Percentiles rank a stretch among this genome's conserved stretches.
phyloP scores from a whole-genome alignment of 2,888 invertebrate species.

The Drosophila birchii region DNA sequence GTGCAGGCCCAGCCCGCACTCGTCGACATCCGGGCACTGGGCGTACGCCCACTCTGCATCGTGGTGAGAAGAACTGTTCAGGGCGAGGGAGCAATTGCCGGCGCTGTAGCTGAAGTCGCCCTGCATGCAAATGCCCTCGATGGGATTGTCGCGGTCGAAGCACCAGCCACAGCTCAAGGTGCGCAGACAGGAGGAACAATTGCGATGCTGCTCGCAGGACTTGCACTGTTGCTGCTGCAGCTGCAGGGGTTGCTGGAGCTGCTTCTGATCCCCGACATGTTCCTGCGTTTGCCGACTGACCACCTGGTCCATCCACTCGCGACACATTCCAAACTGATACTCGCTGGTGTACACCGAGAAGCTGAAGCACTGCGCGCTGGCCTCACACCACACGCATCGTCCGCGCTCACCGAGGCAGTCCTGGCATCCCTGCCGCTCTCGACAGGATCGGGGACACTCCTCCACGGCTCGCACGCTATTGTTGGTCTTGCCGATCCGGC shows the following conservation, averaged over 20 bases:
- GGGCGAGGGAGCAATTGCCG: slow-evolving; percentile 88
- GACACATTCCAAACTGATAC: slow-evolving; percentile 96
- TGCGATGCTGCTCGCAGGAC: slow-evolving; percentile 90
- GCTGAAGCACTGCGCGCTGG: slow-evolving; percentile 95
- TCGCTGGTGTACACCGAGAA: slow-evolving; percentile 98
- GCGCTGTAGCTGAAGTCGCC: slow-evolving; percentile 94
- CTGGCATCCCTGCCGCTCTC: slow-evolving; percentile 90
- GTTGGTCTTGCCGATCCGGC: slow-evolving; percentile 90
- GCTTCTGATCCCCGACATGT: slow-evolving; percentile 71
- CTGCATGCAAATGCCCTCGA: slow-evolving; percentile 92
- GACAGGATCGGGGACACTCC: slow-evolving; percentile 93
- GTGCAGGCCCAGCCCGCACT: slow-evolving; percentile 94
- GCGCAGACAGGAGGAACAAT: slow-evolving; percentile 92
- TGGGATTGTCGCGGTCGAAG: slow-evolving; percentile 94
- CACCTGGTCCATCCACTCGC: slow-evolving; percentile 96
- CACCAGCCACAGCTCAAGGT: slow-evolving; percentile 98
- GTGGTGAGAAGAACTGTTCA: slow-evolving; percentile 87
- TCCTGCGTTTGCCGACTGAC: slow-evolving; percentile 79
- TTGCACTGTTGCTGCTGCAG: slow-evolving; percentile 89
- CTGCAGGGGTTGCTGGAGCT: slow-evolving; percentile 27
- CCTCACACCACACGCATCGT: slow-evolving; percentile 98
- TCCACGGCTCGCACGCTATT: slow-evolving; percentile 88
- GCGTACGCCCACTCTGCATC: slow-evolving; percentile 96
- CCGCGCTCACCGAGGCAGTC: slow-evolving; percentile 94
- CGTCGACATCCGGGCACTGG: slow-evolving; percentile 96